phyloP scores from a whole-genome alignment of 2,113 vertebrate species.

The Lampris megalopsis region DNA sequence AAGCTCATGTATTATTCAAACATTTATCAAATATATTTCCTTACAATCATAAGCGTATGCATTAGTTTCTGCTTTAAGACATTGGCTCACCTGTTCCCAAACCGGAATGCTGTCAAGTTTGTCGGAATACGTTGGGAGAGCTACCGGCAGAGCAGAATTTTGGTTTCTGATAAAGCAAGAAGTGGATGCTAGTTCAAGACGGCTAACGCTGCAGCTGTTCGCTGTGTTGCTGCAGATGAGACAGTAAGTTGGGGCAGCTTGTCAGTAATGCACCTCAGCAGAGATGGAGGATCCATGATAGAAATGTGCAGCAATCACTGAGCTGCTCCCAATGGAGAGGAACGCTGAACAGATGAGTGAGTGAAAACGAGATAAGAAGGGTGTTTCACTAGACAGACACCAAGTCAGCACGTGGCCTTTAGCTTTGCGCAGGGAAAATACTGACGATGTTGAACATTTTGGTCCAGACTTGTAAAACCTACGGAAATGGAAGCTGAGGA shows the following conservation, averaged over 20 bases:
- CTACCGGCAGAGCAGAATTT: slow-evolving; percentile 3
- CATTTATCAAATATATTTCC: neutral
- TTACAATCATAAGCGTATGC: neutral
- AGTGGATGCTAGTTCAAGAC: slow-evolving; percentile 19
- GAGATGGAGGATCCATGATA: neutral
- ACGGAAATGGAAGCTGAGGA: slow-evolving; percentile 4
- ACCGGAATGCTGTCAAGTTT: neutral
- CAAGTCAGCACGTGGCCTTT: neutral
- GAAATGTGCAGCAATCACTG: neutral
- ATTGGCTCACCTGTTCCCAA: neutral
- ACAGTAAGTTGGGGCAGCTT: slow-evolving; percentile 1
- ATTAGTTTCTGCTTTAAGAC: neutral
- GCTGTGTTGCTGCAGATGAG: slow-evolving; percentile 26
- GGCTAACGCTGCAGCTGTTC: slow-evolving; percentile 17
- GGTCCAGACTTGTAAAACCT: slow-evolving; percentile 2
- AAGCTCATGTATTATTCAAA: neutral
- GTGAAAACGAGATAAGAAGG: too few relatives aligned
- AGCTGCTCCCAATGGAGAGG: neutral
- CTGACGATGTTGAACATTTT: slow-evolving; percentile 3
- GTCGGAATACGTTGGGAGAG: neutral
- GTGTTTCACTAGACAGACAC: neutral
- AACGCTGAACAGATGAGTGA: neutral
- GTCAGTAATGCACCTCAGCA: neutral
- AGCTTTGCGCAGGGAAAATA: neutral
- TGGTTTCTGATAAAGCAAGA: slow-evolving; percentile 28